phyloP scores from a whole-genome alignment of 2,113 vertebrate species.

The Phyllopteryx taeniolatus region DNA sequence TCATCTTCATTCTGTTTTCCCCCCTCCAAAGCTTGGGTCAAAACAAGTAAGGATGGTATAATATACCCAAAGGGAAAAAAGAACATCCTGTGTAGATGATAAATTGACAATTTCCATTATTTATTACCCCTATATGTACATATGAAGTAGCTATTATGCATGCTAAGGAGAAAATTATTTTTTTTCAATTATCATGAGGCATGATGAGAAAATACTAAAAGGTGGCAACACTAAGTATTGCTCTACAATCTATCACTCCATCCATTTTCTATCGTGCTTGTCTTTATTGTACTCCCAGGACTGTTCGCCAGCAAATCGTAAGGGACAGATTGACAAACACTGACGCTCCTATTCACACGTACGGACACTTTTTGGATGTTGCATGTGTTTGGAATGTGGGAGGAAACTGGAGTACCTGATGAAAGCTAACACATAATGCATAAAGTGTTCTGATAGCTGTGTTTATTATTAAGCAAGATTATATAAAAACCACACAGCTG shows the following conservation, averaged over 20 bases:
- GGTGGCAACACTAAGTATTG: not conserved
- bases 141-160: not conserved
- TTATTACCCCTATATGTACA: not conserved
- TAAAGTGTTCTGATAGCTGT: too few relatives aligned
- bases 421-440: too few relatives aligned
- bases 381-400: not conserved
- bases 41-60: slow-evolving; percentile 47
- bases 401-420: too few relatives aligned
- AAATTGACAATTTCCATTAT: slow-evolving; percentile 15
- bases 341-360: not conserved
- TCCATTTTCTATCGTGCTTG: not conserved
- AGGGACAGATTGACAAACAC: not conserved
- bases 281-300: not conserved
- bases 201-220: too few relatives aligned
- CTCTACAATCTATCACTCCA: not conserved
- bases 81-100: slow-evolving; percentile 12
- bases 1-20: slow-evolving; percentile 43
- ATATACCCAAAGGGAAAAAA: slow-evolving; percentile 7
- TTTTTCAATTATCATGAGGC: too few relatives aligned
- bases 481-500: too few relatives aligned
- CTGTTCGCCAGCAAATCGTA: not conserved
- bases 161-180: not conserved
- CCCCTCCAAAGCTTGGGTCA: slow-evolving; percentile 39
- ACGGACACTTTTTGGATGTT: too few relatives aligned
- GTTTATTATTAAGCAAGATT: too few relatives aligned